Evolutionary conservation across 92 coral and sea anemone species (phyloP).

Genomic region (Actinostola sp.): DNA sequence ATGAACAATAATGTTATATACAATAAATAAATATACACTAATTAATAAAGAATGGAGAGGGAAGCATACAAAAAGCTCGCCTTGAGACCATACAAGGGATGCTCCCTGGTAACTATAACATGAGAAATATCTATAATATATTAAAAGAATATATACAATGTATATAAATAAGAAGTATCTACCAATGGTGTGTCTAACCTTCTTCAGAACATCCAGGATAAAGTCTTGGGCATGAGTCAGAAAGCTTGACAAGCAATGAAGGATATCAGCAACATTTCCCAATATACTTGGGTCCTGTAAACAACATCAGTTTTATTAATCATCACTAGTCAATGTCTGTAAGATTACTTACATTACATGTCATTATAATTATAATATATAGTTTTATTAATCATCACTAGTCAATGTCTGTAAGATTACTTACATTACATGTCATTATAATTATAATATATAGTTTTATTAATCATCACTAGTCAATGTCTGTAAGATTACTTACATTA

Average conservation of each 20-base stretch:
- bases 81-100: too few relatives aligned
- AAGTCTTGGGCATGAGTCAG: constrained; percentile 66
- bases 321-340: too few relatives aligned
- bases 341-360: constrained; percentile 27
- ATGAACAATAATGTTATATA: too few relatives aligned
- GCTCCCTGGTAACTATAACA: too few relatives aligned
- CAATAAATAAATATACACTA: neutral
- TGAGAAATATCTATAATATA: neutral
- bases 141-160: neutral
- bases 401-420: too few relatives aligned
- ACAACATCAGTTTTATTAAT: too few relatives aligned
- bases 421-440: too few relatives aligned
- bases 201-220: constrained; percentile 70
- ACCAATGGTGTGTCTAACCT: constrained; percentile 67
- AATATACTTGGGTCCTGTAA: constrained; percentile 70
- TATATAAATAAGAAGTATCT: neutral
- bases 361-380: constrained; percentile 26
- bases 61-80: too few relatives aligned
- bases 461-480: neutral
- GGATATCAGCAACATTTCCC: constrained; percentile 61
- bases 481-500: neutral
- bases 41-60: neutral
- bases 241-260: constrained; percentile 77
- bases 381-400: too few relatives aligned
- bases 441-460: too few relatives aligned